Percentiles rank a stretch among this genome's conserved stretches.
Conservation (phyloP, 2,888 invertebrate species). For the Drosophila paucipuncta region DNA sequence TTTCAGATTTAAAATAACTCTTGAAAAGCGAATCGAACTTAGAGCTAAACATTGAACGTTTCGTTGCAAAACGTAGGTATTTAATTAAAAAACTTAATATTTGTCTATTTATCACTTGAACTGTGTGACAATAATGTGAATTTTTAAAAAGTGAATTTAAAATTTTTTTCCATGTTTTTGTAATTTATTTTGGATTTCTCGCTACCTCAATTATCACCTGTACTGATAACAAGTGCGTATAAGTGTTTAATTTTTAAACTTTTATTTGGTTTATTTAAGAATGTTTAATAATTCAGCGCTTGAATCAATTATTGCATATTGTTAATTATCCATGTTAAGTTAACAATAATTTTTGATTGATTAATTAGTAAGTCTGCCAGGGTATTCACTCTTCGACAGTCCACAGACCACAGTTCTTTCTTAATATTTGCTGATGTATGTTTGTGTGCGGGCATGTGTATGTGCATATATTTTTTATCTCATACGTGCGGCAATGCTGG, state of each 20-base stretch:
- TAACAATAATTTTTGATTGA: not conserved
- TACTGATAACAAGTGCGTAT: not conserved
- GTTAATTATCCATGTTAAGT: not conserved
- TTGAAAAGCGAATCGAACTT: not conserved
- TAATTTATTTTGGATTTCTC: not conserved
- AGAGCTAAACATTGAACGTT: not conserved
- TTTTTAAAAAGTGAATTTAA: not conserved
- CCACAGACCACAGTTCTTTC: not conserved
- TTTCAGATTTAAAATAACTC: not conserved
- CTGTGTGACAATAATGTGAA: not conserved
- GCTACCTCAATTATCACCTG: not conserved
- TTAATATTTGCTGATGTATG: constrained; percentile 4
- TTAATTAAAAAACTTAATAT: not conserved
- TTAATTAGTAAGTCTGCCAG: not conserved
- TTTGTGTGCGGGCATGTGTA: constrained; percentile 21
- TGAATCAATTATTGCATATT: not conserved
- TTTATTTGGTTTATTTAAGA: not conserved
- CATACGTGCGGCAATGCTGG: constrained; percentile 72
- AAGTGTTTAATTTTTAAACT: not conserved
- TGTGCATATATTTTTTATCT: constrained; percentile 69
- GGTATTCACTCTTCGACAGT: not conserved
- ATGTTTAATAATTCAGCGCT: not conserved
- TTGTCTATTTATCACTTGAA: not conserved
- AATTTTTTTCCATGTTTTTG: not conserved
- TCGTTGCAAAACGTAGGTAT: not conserved